These are phyloP conservation scores for Drosophila paucipuncta DNA, from an alignment of 2,888 invertebrate species.

Conservation along the genomic window DNA sequence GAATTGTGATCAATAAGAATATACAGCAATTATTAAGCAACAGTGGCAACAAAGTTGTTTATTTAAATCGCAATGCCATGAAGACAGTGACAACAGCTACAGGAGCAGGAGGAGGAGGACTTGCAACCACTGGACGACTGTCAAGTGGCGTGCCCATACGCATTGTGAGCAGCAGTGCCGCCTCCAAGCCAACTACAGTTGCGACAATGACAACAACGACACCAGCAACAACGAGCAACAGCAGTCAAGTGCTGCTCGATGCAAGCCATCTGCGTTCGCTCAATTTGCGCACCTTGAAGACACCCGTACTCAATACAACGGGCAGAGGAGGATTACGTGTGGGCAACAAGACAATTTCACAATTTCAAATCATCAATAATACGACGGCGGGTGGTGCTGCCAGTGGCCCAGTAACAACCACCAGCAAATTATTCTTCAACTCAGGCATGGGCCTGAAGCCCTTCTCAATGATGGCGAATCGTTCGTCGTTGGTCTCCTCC, in stretches of 20 bases:
- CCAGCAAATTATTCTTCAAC: conserved; percentile 57
- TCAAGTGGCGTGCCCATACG: conserved; percentile 66
- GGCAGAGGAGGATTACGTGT: conserved; percentile 47
- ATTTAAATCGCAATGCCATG: conserved; percentile 84
- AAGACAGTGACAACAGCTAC: conserved; percentile 78
- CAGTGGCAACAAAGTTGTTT: conserved; percentile 82
- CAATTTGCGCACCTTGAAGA: conserved; percentile 63
- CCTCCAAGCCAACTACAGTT: conserved; percentile 32
- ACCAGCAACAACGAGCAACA: conserved; percentile 19
- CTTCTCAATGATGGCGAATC: conserved; percentile 60
- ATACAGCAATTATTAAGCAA: conserved; percentile 63
- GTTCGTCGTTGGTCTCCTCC: conserved; percentile 16
- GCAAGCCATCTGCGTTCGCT: conserved; percentile 47
- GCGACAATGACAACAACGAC: conserved; percentile 17
- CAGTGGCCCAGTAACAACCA: conserved; percentile 3
- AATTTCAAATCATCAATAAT: conserved; percentile 65
- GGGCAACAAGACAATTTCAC: conserved; percentile 56
- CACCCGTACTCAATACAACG: conserved; percentile 22
- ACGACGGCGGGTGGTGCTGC: neutral
- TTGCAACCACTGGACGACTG: conserved; percentile 64
- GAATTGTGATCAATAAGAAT: conserved; percentile 80
- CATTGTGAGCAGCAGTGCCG: conserved; percentile 39
- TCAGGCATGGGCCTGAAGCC: conserved; percentile 64
- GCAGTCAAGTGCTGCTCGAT: conserved; percentile 51
- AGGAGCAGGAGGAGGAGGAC: conserved; percentile 45